These are phyloP conservation scores for Slavum lentiscoides DNA, from an alignment of 2,888 invertebrate genomes.

Conservation along the genomic window DNA sequence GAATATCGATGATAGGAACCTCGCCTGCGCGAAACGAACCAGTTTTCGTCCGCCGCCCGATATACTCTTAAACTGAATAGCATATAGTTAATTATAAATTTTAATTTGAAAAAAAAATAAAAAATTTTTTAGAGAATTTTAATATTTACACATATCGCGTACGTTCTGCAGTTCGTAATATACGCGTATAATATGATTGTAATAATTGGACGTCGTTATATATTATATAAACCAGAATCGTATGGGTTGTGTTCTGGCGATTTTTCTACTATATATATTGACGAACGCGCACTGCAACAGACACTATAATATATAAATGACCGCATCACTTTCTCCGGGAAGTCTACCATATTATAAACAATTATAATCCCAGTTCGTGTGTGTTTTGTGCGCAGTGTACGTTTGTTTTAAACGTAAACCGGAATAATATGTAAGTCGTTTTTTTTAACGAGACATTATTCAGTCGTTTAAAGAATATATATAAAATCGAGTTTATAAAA, in stretches of 20 bases:
- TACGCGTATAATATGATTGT: background rate
- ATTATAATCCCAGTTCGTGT: background rate
- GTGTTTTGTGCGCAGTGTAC: conserved; percentile 4
- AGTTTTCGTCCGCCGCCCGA: no score
- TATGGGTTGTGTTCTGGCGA: background rate
- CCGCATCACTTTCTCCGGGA: conserved; percentile 50
- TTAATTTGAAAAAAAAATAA: conserved; percentile 3
- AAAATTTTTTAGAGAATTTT: background rate
- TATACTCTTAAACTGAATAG: no score
- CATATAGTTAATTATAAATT: background rate
- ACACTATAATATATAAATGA: conserved; percentile 46
- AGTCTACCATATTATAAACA: conserved; percentile 37
- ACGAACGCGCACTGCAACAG: conserved; percentile 10
- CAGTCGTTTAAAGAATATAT: background rate
- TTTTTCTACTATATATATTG: background rate
- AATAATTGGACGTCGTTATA: conserved; percentile 27
- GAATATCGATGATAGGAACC: no score
- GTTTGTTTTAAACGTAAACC: conserved; percentile 7
- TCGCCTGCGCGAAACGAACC: no score
- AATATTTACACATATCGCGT: background rate
- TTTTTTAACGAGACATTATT: background rate
- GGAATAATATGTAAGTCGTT: conserved; percentile 6
- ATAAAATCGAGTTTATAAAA: no score
- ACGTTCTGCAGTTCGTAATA: background rate
- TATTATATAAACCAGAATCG: conserved; percentile 28